Evolutionary conservation across 2,797 vertebrate genomes (phyloP), one percentile per base, ranked within the genome.

Genomic region (Sebastes matsubarae): DNA sequence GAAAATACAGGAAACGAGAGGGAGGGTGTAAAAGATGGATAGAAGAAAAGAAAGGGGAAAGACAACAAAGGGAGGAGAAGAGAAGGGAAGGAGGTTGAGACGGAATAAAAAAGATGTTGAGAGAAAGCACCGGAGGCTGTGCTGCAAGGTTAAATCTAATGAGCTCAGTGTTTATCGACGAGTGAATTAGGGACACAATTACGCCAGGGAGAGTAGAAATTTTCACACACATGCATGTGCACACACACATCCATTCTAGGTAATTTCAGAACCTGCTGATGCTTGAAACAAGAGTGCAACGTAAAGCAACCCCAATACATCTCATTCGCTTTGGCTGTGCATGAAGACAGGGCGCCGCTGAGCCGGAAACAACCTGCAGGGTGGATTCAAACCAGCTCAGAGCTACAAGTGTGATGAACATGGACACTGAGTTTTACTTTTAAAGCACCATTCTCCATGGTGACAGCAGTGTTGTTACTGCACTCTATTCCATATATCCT

Each of bases 131-230:
- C 68, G 10, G 32, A 72, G 83, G 85, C 87, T 77, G 65, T 18
- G 87, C 91, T 87, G 84, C 84, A 82, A 90, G 84, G 83, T 91
- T 89, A 69, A 86, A 84, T 60, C 70, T 85, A 86, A 91, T 79
- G 82, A 90, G 85, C 71, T 75, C 74, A 64, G 59, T 73, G 50
- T 86, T 88, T 85, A 90, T 86, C 38, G 60, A 85, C 46, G 32
- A 69, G 66, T 77, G 69, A 86, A 84, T 91, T 72, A 72, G 63
- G 34, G 64, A 83, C 79, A 65, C 77, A 80, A 72, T 84, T 79
- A 74, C 61, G 1, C n/a, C 34, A 24, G n/a, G 54, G 61, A 82
- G 68, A 78, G 76, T 8, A 81, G 65, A 74, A 61, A 72, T 13
- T 27, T 55, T 70, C 59, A 68, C 69, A 27, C 70, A 75, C 52